Conservation (phyloP, 2,797 vertebrate genomes). For the Falco naumanni region DNA sequence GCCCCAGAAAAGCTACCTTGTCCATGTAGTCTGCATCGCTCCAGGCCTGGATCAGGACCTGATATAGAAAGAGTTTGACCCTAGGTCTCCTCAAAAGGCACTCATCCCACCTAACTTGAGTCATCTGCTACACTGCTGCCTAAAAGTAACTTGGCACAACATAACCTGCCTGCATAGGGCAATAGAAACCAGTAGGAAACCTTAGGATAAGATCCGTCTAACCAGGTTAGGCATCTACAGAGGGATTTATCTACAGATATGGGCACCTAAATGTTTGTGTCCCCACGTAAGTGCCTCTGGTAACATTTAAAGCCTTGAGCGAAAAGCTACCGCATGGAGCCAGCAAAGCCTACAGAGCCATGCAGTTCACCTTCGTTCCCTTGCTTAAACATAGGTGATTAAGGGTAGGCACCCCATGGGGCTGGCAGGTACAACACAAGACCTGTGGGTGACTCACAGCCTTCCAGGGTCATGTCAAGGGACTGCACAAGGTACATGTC, state of each 20-base stretch:
- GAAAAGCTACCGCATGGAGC: background rate
- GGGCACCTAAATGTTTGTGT: background rate
- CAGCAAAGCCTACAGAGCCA: background rate
- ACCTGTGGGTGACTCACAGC: background rate
- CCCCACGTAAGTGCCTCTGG: background rate
- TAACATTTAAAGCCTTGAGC: background rate
- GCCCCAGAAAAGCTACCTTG: background rate
- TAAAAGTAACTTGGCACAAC: background rate
- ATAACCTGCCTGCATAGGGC: background rate
- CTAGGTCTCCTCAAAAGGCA: background rate
- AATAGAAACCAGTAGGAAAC: background rate
- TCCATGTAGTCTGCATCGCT: background rate
- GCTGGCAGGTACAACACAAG: background rate
- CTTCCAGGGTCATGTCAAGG: background rate
- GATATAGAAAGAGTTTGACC: background rate
- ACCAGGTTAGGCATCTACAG: background rate
- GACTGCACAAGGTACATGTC: background rate
- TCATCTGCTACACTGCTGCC: background rate
- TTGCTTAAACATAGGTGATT: background rate
- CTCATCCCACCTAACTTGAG: background rate
- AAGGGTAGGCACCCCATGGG: fast-evolving
- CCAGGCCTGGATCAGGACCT: background rate
- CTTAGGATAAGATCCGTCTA: background rate
- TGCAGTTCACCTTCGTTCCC: background rate
- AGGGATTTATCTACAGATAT: background rate